Conservation (phyloP, 1,140 invertebrate species). For the Ptiloglossa arizonensis region DNA sequence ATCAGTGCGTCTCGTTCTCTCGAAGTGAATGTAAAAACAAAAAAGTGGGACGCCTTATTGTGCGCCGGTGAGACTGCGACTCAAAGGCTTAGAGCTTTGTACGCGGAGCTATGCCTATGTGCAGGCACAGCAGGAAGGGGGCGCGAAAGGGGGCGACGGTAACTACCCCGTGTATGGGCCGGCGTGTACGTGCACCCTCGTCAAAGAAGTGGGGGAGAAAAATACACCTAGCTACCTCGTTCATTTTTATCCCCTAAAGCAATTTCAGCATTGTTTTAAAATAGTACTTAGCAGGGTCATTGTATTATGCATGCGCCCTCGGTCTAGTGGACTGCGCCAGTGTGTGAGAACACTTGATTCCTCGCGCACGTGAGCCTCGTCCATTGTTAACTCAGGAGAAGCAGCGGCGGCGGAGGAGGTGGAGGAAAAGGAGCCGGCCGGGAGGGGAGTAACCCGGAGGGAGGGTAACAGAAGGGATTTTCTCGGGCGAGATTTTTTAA, state of each 20-base stretch:
- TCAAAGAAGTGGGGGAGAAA: slow-evolving; percentile 74
- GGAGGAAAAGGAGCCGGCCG: slow-evolving; percentile 20
- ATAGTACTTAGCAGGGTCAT: slow-evolving; percentile 83
- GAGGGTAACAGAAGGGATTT: slow-evolving; percentile 65
- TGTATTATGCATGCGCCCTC: slow-evolving; percentile 82
- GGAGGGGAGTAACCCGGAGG: not conserved
- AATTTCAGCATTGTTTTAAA: slow-evolving; percentile 84
- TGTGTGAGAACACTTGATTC: slow-evolving; percentile 82
- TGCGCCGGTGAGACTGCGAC: slow-evolving; percentile 79
- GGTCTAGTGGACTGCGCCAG: slow-evolving; percentile 72
- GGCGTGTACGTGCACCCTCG: slow-evolving; percentile 66
- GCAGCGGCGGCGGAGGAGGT: slow-evolving; percentile 38
- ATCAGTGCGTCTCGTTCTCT: slow-evolving; percentile 32
- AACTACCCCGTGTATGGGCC: slow-evolving; percentile 73
- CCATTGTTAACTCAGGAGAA: slow-evolving; percentile 80
- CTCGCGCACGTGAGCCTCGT: slow-evolving; percentile 80
- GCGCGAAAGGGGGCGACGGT: slow-evolving; percentile 68
- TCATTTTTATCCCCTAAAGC: slow-evolving; percentile 83
- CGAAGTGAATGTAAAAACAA: slow-evolving; percentile 67
- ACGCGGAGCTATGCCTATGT: slow-evolving; percentile 70
- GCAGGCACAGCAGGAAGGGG: slow-evolving; percentile 68
- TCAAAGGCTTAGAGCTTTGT: slow-evolving; percentile 82
- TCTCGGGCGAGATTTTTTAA: slow-evolving; percentile 77
- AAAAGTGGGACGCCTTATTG: slow-evolving; percentile 81
- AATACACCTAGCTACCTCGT: slow-evolving; percentile 82